Evolutionary conservation across 2,888 invertebrate species (phyloP).

Genomic region (Nebria brevicollis): DNA sequence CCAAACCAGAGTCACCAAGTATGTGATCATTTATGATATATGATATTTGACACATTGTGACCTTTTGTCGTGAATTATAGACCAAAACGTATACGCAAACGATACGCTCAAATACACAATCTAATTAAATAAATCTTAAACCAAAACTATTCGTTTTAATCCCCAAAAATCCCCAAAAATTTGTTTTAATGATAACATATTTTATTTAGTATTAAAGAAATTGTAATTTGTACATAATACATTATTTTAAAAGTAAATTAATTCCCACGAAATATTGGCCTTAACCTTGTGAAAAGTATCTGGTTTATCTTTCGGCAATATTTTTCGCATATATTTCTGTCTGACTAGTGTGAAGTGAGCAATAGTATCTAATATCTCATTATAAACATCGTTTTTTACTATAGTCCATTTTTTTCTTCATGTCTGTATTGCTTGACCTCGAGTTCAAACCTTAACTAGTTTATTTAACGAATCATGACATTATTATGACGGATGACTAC

Average conservation of each 20-base stretch:
- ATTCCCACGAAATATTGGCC: background rate
- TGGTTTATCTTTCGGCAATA: background rate
- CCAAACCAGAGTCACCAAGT: background rate
- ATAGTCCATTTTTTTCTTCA: background rate
- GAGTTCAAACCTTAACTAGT: constrained; percentile 22
- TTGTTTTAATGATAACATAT: too few relatives aligned
- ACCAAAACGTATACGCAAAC: background rate
- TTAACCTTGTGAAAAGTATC: background rate
- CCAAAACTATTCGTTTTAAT: too few relatives aligned
- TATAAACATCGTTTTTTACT: background rate
- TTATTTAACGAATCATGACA: constrained; percentile 42
- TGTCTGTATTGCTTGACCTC: constrained; percentile 15
- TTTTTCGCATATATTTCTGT: background rate
- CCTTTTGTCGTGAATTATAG: constrained; percentile 42
- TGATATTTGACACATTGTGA: constrained; percentile 35
- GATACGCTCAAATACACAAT: background rate
- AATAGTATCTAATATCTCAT: background rate
- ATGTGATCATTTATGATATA: constrained; percentile 33
- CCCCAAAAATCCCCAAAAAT: too few relatives aligned
- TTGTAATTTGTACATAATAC: background rate
- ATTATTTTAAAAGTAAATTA: background rate
- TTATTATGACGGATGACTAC: constrained; percentile 41
- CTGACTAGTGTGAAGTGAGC: background rate
- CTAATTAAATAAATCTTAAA: too few relatives aligned
- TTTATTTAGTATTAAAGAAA: too few relatives aligned